These are phyloP conservation scores for Clarias batrachus DNA, from an alignment of 2,113 vertebrate genomes.

Conservation along the genomic window DNA sequence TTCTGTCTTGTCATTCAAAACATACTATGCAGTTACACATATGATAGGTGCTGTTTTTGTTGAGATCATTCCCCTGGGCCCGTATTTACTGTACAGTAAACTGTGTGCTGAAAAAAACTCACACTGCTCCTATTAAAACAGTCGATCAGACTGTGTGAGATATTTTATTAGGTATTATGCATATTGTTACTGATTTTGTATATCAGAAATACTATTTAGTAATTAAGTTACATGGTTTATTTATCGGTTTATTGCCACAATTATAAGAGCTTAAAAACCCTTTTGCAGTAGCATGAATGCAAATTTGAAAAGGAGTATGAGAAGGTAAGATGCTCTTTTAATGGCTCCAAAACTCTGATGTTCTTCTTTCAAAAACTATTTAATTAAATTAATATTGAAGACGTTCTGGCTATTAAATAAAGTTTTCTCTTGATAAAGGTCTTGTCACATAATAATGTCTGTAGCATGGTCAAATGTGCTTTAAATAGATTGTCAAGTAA, in stretches of 20 bases:
- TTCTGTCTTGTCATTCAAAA: background rate
- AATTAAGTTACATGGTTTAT: slow-evolving; percentile 10
- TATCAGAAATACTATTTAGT: background rate
- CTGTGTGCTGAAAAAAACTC: background rate
- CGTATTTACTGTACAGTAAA: slow-evolving; percentile 22
- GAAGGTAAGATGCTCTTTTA: slow-evolving; percentile 57
- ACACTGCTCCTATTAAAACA: slow-evolving; percentile 46
- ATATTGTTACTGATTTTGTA: background rate
- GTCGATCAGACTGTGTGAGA: slow-evolving; percentile 27
- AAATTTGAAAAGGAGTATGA: slow-evolving; percentile 59
- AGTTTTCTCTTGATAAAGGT: background rate
- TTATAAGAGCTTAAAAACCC: slow-evolving; percentile 60
- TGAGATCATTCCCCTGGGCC: background rate
- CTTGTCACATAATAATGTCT: background rate
- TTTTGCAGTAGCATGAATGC: background rate
- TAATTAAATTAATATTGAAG: background rate
- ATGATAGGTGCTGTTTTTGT: slow-evolving; percentile 22
- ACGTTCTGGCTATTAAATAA: background rate
- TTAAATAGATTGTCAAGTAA: background rate
- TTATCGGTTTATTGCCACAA: slow-evolving; percentile 60
- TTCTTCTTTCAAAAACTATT: background rate
- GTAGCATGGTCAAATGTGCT: background rate
- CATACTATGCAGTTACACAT: background rate
- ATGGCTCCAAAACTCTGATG: background rate
- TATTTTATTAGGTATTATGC: no score